phyloP scores from a whole-genome alignment of 1,140 invertebrate species.

The Cotesia typhae region DNA sequence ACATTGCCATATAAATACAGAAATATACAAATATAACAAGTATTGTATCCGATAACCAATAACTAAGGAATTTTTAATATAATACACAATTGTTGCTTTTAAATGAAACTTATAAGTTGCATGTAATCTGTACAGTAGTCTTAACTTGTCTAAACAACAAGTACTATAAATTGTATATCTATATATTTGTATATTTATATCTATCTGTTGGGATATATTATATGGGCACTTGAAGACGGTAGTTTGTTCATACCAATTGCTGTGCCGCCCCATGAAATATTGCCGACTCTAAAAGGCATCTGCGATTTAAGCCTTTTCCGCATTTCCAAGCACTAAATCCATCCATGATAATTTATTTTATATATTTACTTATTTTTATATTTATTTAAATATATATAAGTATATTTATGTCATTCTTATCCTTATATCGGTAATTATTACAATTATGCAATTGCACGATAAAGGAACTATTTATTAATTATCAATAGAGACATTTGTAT shows the following conservation, averaged over 20 bases:
- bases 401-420: too few relatives aligned
- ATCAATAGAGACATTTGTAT: too few relatives aligned
- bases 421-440: too few relatives aligned
- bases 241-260: constrained; percentile 26
- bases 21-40: constrained; percentile 1
- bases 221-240: constrained; percentile 36
- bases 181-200: too few relatives aligned
- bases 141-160: constrained; percentile 14
- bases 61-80: not conserved
- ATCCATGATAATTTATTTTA: not conserved
- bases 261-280: constrained; percentile 16
- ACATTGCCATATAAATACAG: too few relatives aligned
- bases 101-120: not conserved
- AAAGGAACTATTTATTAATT: too few relatives aligned
- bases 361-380: not conserved
- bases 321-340: not conserved
- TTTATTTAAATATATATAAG: not conserved
- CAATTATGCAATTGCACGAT: too few relatives aligned
- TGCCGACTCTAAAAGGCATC: constrained; percentile 8
- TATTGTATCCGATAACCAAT: too few relatives aligned
- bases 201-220: constrained; percentile 37
- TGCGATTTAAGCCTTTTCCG: constrained; percentile 10
- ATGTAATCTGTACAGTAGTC: not conserved
- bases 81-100: not conserved
- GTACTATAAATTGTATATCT: not conserved